phyloP scores from a whole-genome alignment of 2,113 vertebrate species.

The Leucosticte australis region DNA sequence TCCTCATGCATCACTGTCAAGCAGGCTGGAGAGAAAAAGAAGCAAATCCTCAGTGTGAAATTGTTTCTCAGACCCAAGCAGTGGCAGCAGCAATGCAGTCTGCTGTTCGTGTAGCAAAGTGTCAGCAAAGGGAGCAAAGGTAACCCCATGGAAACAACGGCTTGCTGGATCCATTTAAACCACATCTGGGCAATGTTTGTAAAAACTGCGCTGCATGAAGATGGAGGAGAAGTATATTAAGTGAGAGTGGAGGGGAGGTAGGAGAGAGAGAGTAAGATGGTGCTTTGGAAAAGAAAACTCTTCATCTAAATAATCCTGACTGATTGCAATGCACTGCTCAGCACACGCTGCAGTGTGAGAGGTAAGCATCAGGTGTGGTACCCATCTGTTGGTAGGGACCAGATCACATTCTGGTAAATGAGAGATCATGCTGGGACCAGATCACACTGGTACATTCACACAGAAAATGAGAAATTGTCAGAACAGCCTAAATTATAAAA shows the following conservation, averaged over 20 bases:
- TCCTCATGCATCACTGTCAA: slow-evolving; percentile 59
- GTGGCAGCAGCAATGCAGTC: slow-evolving; percentile 5
- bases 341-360: neutral
- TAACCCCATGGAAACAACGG: neutral
- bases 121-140: neutral
- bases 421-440: too few relatives aligned
- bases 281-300: neutral
- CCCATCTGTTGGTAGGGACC: neutral
- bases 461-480: neutral
- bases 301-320: neutral
- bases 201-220: neutral
- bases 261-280: neutral
- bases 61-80: slow-evolving; percentile 22
- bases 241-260: neutral
- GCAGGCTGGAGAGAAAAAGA: neutral
- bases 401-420: neutral
- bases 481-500: neutral
- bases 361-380: neutral
- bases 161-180: slow-evolving; percentile 30
- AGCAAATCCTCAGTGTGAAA: slow-evolving; percentile 34
- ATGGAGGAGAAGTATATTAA: neutral
- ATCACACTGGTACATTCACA: too few relatives aligned
- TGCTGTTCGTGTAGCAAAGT: neutral
- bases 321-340: neutral
- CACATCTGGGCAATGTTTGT: neutral